A percentile compares a stretch with the other conserved stretches of the same genome.
Conservation (phyloP, 2,797 vertebrate species). For the Oreonectes daqikongensis region DNA sequence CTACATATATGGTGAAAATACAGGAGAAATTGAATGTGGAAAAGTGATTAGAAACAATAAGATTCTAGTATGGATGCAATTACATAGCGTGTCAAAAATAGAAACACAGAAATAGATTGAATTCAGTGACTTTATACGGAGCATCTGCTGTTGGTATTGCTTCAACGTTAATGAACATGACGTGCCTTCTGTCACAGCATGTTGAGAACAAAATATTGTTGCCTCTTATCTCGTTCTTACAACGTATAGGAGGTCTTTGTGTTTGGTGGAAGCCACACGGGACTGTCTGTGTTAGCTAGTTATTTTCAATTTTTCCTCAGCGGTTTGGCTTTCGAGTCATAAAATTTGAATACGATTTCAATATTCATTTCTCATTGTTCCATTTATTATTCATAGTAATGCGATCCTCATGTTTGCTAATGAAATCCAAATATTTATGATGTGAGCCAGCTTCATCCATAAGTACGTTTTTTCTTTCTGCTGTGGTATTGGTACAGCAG, state of each 20-base stretch:
- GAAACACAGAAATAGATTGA: background rate
- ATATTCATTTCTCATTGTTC: constrained; percentile 53
- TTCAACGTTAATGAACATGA: background rate
- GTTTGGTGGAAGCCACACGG: constrained; percentile 24
- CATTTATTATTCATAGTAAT: constrained; percentile 55
- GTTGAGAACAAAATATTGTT: constrained; percentile 23
- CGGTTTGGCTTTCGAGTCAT: constrained; percentile 46
- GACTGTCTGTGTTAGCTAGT: constrained; percentile 44
- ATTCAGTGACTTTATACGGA: background rate
- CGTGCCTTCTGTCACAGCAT: constrained; percentile 9
- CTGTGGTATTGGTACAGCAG: constrained; percentile 47
- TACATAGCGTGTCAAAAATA: background rate
- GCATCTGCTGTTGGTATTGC: constrained; percentile 4
- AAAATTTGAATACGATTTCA: constrained; percentile 53
- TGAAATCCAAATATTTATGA: constrained; percentile 58
- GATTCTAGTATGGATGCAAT: background rate
- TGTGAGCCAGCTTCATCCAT: constrained; percentile 32
- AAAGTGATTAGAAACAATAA: background rate
- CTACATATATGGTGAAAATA: background rate
- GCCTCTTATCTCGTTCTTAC: constrained; percentile 2
- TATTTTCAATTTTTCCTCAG: constrained; percentile 39
- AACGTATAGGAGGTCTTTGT: constrained; percentile 8
- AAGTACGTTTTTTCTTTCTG: constrained; percentile 41
- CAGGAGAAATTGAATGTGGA: background rate
- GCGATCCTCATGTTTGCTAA: constrained; percentile 53